Evolutionary conservation across 1,140 invertebrate species (phyloP).

Genomic region (Euwallacea similis): DNA sequence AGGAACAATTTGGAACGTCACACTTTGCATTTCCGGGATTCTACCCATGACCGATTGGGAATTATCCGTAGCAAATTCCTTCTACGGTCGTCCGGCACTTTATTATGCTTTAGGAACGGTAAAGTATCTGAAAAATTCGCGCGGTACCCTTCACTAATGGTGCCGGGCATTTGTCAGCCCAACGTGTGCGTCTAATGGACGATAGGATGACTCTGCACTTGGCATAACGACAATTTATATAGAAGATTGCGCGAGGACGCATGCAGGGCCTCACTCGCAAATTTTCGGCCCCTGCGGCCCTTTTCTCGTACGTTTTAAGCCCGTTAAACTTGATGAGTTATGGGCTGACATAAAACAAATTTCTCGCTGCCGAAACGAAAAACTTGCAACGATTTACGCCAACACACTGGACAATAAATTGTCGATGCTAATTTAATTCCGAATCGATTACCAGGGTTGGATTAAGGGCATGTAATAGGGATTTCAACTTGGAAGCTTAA

Average conservation of each 20-base stretch:
- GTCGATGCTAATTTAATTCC: background rate
- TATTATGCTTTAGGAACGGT: constrained; percentile 35
- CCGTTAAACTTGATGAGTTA: constrained; percentile 1
- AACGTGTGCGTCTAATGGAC: constrained; percentile 15
- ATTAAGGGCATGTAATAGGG: background rate
- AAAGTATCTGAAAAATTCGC: constrained; percentile 24
- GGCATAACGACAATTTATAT: background rate
- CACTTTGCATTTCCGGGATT: constrained; percentile 34
- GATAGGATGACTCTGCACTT: constrained; percentile 17
- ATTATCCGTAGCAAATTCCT: constrained; percentile 35
- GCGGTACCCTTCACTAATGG: constrained; percentile 33
- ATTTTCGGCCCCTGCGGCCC: background rate
- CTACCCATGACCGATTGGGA: constrained; percentile 29
- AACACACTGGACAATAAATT: background rate
- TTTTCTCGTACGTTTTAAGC: background rate
- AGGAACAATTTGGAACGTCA: constrained; percentile 32
- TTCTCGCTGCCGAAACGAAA: background rate
- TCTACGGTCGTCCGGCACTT: constrained; percentile 30
- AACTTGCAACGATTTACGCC: constrained; percentile 1
- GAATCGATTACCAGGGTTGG: background rate
- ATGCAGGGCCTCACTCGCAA: background rate
- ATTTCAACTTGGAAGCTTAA: too few relatives aligned
- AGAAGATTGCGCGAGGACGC: background rate
- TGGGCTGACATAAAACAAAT: background rate
- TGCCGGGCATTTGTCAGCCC: constrained; percentile 27